A percentile compares a stretch with the other conserved stretches of the same genome.
Evolutionary conservation across 92 coral and sea anemone species (phyloP).

Genomic region (Phenganax subtilis): DNA sequence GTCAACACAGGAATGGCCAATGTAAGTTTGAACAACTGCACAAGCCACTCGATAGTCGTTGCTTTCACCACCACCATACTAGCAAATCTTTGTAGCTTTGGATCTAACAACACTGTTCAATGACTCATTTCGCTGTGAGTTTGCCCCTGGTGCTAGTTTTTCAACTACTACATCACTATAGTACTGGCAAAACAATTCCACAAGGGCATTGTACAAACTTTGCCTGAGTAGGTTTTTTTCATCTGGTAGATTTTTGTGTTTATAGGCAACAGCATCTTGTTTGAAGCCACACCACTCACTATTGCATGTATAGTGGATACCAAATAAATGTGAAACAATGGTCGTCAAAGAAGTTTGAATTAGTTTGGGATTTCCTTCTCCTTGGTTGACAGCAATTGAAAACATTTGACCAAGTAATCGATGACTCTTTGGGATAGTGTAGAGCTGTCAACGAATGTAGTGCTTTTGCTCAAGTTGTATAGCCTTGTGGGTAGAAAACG

Average conservation of each 20-base stretch:
- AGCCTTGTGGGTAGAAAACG: conserved; percentile 43
- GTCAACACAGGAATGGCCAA: conserved; percentile 5
- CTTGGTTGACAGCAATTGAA: conserved; percentile 20
- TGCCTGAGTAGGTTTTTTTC: not conserved
- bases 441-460: conserved; percentile 32
- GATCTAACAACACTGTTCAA: not conserved
- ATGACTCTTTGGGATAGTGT: conserved; percentile 39
- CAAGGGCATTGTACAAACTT: not conserved
- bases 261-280: not conserved
- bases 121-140: not conserved
- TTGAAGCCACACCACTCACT: conserved; percentile 19
- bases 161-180: not conserved
- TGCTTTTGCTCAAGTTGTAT: conserved; percentile 21
- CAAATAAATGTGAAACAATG: conserved; percentile 46
- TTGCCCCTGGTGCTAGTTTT: not conserved
- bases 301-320: conserved; percentile 11
- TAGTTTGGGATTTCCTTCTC: not conserved
- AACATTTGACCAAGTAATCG: conserved; percentile 41
- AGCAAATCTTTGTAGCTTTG: conserved; percentile 13
- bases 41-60: conserved; percentile 11
- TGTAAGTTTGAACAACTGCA: conserved; percentile 27
- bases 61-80: not conserved
- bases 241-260: not conserved
- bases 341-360: conserved; percentile 8
- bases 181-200: not conserved